Percentiles rank a stretch among this genome's conserved stretches.
phyloP scores from a whole-genome alignment of 2,113 vertebrate genomes.

The Rattus norvegicus region GRCr8 NC_086026.1:93926501-93927000 shows the following conservation, averaged over 20 bases:
- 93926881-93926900: not conserved
- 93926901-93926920: not conserved
- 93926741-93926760: not conserved
- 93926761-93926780: not conserved
- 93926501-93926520: too few species aligned
- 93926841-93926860: not conserved
- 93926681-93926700: too few species aligned
- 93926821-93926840: not conserved
- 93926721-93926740: accelerated
- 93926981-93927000: not conserved
- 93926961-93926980: too few species aligned
- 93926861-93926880: not conserved
- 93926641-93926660: too few species aligned
- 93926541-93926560: too few species aligned
- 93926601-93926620: too few species aligned
- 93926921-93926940: not conserved
- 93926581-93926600: too few species aligned
- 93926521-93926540: too few species aligned
- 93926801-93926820: not conserved
- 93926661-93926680: too few species aligned
- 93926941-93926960: not conserved
- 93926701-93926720: too few species aligned
- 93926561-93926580: too few species aligned
- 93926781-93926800: not conserved
- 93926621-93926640: too few species aligned